Percentiles rank a stretch among this genome's conserved stretches.
phyloP scores from a whole-genome alignment of 2,113 vertebrate species.

The Tretioscincus oriximinensis region DNA sequence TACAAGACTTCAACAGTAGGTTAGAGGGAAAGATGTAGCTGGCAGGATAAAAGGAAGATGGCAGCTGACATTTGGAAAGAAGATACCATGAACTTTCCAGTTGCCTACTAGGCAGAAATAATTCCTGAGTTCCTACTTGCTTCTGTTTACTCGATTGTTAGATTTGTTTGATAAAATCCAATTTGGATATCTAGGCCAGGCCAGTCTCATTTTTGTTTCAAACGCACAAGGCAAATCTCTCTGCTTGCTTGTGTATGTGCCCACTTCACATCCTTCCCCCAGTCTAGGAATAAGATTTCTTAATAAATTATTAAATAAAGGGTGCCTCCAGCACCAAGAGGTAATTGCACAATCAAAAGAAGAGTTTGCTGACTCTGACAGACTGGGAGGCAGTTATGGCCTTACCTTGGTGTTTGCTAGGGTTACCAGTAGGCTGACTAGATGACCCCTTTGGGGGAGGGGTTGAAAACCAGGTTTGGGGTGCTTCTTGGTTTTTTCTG shows the following conservation, averaged over 20 bases:
- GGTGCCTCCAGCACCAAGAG: too few relatives aligned
- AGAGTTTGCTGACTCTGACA: too few relatives aligned
- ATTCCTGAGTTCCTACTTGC: not conserved
- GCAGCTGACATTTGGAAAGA: slow-evolving; percentile 9
- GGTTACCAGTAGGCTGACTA: too few relatives aligned
- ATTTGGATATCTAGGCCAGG: slow-evolving; percentile 25
- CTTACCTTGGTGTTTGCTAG: too few relatives aligned
- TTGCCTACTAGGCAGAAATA: slow-evolving; percentile 17
- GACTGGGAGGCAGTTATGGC: too few relatives aligned
- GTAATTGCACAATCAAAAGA: too few relatives aligned
- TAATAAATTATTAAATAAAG: not conserved
- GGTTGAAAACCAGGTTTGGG: too few relatives aligned
- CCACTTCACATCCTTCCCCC: not conserved
- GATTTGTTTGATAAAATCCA: slow-evolving; percentile 2
- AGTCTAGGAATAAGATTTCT: not conserved
- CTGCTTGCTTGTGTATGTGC: not conserved
- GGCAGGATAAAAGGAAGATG: not conserved
- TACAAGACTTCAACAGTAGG: not conserved
- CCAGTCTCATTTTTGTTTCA: not conserved
- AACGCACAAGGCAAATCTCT: not conserved
- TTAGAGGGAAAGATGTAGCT: not conserved
- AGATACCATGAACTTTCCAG: slow-evolving; percentile 11
- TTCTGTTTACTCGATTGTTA: not conserved
- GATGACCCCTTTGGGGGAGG: too few relatives aligned
- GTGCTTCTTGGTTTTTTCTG: too few relatives aligned